These are phyloP conservation scores for Leptoteleia sp. DNA, from an alignment of 1,140 invertebrate species.

Conservation along the genomic window DNA sequence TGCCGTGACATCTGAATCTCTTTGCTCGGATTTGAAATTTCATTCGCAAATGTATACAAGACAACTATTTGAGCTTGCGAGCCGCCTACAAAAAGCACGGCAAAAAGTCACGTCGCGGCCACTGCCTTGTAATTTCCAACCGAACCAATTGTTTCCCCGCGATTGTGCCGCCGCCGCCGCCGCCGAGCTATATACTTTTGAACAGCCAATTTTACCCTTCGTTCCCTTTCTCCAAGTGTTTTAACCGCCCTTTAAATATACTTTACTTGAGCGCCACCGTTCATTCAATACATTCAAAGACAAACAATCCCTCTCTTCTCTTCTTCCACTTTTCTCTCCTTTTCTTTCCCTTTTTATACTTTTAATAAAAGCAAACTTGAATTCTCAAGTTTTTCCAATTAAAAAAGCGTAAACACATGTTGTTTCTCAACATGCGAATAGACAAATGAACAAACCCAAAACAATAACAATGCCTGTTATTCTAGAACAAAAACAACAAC, in stretches of 20 bases:
- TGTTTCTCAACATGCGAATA: too few relatives aligned
- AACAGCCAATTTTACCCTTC: slow-evolving; percentile 25
- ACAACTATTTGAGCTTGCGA: slow-evolving; percentile 37
- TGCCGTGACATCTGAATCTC: slow-evolving; percentile 50
- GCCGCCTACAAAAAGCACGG: slow-evolving; percentile 44
- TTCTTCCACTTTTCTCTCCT: too few relatives aligned
- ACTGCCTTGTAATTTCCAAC: slow-evolving; percentile 43
- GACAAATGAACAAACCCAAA: too few relatives aligned
- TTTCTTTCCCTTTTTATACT: too few relatives aligned
- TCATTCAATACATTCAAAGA: slow-evolving; percentile 18
- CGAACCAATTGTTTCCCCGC: slow-evolving; percentile 51
- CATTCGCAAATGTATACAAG: slow-evolving; percentile 48
- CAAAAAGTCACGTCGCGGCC: slow-evolving; percentile 37
- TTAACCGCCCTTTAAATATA: slow-evolving; percentile 31
- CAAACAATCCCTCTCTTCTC: too few relatives aligned
- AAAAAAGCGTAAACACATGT: too few relatives aligned
- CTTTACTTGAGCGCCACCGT: neutral
- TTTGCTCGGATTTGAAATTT: slow-evolving; percentile 46
- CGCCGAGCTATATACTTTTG: too few relatives aligned
- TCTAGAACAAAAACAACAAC: too few relatives aligned
- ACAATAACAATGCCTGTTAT: too few relatives aligned
- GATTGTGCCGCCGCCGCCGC: too few relatives aligned
- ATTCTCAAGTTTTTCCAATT: too few relatives aligned
- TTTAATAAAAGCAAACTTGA: too few relatives aligned
- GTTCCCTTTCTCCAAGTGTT: slow-evolving; percentile 24